phyloP scores from a whole-genome alignment of 2,113 vertebrate species.

The Pteruthius melanotis region DNA sequence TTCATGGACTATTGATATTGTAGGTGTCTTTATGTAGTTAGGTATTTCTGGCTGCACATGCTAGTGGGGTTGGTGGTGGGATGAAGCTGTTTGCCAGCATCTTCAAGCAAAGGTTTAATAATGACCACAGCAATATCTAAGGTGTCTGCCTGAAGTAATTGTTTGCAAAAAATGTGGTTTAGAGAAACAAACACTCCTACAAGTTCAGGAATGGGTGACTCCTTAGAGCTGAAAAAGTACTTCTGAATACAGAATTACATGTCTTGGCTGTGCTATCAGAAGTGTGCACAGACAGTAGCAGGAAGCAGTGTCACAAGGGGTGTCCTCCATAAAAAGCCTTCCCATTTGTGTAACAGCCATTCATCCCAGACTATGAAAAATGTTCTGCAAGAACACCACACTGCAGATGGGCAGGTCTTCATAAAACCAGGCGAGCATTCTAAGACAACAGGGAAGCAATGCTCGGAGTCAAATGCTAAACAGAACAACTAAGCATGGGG shows the following conservation, averaged over 20 bases:
- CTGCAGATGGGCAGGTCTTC: neutral
- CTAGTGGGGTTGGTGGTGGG: neutral
- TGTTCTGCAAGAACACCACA: neutral
- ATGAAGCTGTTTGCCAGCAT: neutral
- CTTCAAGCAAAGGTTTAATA: neutral
- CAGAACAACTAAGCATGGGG: neutral
- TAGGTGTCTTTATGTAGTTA: neutral
- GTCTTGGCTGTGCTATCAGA: neutral
- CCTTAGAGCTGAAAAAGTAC: neutral
- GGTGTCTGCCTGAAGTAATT: neutral
- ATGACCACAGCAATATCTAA: neutral
- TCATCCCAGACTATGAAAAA: neutral
- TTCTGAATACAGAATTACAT: neutral
- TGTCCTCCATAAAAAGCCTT: neutral
- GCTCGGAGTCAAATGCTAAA: neutral
- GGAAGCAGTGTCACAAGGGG: neutral
- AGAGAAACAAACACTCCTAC: neutral
- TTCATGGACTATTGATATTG: neutral
- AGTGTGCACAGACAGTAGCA: neutral
- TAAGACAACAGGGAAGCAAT: neutral
- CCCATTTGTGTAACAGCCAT: neutral
- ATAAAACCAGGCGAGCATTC: rapidly evolving
- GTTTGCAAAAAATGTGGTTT: neutral
- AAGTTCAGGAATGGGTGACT: neutral
- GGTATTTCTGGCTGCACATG: rapidly evolving